These are phyloP conservation scores for Stichodactyla helianthus DNA, from an alignment of 64 coral and sea anemone genomes.

Conservation along the genomic window DNA sequence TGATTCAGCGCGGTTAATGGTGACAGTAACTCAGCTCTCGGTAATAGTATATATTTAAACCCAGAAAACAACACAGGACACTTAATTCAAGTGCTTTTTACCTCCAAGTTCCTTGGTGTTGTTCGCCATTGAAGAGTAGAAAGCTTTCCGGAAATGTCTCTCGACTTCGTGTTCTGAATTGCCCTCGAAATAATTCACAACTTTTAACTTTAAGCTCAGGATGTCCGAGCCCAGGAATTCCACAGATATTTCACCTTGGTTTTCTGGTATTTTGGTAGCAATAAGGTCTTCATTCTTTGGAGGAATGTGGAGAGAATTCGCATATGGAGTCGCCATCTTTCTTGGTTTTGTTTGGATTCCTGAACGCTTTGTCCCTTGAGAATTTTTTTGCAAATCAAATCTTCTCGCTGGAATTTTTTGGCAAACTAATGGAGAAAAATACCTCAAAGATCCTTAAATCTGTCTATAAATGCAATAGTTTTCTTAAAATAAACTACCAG, in stretches of 20 bases:
- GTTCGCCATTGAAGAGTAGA: slow-evolving; percentile 9
- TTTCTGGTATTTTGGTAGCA: background rate
- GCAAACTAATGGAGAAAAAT: background rate
- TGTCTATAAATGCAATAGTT: background rate
- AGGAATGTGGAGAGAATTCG: slow-evolving; percentile 5
- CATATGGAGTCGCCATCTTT: slow-evolving; percentile 3
- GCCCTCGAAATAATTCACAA: slow-evolving; percentile 50
- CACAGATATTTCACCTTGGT: background rate
- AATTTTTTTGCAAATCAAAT: background rate
- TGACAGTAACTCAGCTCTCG: no score
- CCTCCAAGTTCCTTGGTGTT: background rate
- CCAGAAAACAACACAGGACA: background rate
- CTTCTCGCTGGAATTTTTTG: background rate
- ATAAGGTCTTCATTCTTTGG: background rate
- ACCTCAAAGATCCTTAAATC: background rate
- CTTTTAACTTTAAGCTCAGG: slow-evolving; percentile 5
- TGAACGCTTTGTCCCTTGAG: background rate
- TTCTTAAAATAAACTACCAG: background rate
- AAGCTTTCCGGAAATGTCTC: slow-evolving; percentile 30
- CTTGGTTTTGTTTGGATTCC: background rate
- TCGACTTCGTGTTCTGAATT: slow-evolving; percentile 23
- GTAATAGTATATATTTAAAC: background rate
- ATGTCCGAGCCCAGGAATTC: background rate
- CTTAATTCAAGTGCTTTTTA: background rate
- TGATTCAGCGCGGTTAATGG: no score